Conservation (phyloP, 2,888 invertebrate species). For the Mesorhabditis belari region DNA sequence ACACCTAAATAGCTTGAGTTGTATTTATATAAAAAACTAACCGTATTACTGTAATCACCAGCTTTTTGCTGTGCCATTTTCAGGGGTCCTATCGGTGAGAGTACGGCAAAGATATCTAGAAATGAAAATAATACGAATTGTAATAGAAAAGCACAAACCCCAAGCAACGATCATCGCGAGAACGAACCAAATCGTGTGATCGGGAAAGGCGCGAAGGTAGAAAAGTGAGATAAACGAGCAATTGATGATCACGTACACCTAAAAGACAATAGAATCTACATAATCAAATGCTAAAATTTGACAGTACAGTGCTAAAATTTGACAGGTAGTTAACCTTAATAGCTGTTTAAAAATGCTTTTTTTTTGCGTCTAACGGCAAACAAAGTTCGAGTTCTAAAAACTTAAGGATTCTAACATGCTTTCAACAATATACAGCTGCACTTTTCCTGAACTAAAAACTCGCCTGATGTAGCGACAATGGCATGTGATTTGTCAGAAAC, state of each 20-base stretch:
- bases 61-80: constrained; percentile 33
- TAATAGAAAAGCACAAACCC: background rate
- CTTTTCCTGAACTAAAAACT: background rate
- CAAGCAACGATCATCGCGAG: constrained; percentile 12
- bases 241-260: constrained; percentile 34
- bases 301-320: too few relatives aligned
- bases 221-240: constrained; percentile 38
- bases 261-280: too few relatives aligned
- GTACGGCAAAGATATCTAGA: constrained; percentile 39
- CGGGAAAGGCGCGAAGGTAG: constrained; percentile 35
- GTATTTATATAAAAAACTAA: constrained; percentile 3
- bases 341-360: too few relatives aligned
- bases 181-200: constrained; percentile 36
- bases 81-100: constrained; percentile 38
- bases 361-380: too few relatives aligned
- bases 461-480: background rate
- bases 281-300: too few relatives aligned
- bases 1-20: constrained; percentile 8
- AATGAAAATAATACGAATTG: background rate
- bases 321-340: too few relatives aligned
- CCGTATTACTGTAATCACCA: constrained; percentile 34
- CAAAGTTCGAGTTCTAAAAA: too few relatives aligned
- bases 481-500: background rate
- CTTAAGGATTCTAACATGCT: too few relatives aligned
- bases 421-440: too few relatives aligned